Conservation (phyloP, 2,797 vertebrate species). For the Eidolon dupreanum region DNA sequence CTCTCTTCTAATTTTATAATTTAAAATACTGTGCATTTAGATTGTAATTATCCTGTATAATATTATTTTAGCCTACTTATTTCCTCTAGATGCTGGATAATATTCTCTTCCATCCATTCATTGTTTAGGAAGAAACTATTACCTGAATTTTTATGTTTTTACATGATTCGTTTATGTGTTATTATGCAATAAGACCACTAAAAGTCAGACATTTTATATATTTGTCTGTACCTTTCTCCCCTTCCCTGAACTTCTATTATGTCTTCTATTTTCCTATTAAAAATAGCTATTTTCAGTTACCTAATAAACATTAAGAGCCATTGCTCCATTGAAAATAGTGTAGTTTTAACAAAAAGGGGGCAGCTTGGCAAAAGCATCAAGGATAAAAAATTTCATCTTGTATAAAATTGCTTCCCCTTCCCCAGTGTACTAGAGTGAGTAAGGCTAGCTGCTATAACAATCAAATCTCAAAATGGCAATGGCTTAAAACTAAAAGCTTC, state of each 20-base stretch:
- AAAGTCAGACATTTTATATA: neutral
- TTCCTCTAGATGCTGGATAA: neutral
- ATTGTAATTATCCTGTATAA: neutral
- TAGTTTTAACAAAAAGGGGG: constrained; percentile 37
- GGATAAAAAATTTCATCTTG: neutral
- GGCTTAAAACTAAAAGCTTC: neutral
- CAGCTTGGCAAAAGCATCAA: constrained; percentile 41
- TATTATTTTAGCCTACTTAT: neutral
- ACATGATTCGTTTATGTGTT: neutral
- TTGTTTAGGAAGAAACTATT: neutral
- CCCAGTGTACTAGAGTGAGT: neutral
- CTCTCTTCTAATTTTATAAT: neutral
- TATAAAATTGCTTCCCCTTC: neutral
- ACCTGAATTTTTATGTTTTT: constrained; percentile 1
- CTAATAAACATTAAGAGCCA: neutral
- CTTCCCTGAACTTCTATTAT: neutral
- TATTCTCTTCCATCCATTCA: neutral
- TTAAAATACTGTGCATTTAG: neutral
- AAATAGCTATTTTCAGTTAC: constrained; percentile 13
- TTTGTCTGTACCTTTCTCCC: neutral
- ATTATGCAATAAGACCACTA: neutral
- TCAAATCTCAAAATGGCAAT: neutral
- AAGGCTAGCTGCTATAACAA: neutral
- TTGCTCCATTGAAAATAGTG: neutral
- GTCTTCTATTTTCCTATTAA: constrained; percentile 29